Evolutionary conservation across 2,113 vertebrate genomes (phyloP).

Genomic region (Anser brachyrhynchus): DNA sequence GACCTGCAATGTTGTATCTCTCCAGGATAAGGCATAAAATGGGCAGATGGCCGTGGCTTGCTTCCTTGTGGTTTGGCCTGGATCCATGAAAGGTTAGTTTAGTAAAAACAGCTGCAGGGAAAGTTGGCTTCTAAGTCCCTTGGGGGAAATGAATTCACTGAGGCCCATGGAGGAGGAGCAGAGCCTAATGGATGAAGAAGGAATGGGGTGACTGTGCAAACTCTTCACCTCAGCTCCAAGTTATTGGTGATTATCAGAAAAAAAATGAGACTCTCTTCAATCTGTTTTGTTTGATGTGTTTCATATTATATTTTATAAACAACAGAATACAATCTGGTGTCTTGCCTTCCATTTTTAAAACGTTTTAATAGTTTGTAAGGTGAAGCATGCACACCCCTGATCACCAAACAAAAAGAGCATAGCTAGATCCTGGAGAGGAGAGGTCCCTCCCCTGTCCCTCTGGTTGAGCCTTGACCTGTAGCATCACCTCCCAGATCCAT

Average conservation of each 20-base stretch:
- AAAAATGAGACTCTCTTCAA: neutral
- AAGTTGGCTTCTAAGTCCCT: neutral
- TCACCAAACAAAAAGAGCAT: fast-evolving
- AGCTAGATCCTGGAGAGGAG: neutral
- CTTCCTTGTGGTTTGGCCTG: constrained; percentile 33
- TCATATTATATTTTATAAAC: neutral
- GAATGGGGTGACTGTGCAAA: neutral
- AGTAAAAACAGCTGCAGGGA: neutral
- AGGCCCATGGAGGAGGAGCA: neutral
- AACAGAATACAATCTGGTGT: neutral
- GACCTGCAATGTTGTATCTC: neutral
- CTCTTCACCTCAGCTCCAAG: neutral
- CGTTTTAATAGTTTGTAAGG: neutral
- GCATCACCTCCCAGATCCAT: neutral
- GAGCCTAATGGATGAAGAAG: neutral
- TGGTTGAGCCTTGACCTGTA: neutral
- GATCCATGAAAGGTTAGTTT: constrained; percentile 7
- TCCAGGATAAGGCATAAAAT: constrained; percentile 21
- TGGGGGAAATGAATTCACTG: neutral
- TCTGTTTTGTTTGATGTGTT: neutral
- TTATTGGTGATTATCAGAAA: neutral
- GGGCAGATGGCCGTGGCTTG: neutral
- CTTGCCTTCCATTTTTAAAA: neutral
- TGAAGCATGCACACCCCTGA: neutral
- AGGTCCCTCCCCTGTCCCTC: fast-evolving